phyloP scores from a whole-genome alignment of 1,140 invertebrate genomes.

The Pseudomyrmex dendroicus region DNA sequence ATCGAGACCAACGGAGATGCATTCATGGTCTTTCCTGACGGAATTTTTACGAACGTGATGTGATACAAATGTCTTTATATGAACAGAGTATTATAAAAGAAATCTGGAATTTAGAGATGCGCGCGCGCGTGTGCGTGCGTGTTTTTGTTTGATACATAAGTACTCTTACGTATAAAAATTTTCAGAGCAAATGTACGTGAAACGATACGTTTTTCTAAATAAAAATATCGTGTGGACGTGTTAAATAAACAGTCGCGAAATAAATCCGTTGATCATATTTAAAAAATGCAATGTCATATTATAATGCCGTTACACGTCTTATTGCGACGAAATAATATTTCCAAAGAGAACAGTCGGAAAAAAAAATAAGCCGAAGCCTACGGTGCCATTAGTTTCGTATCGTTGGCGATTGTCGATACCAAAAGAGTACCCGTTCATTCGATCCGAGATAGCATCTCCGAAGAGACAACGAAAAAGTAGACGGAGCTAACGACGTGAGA shows the following conservation, averaged over 20 bases:
- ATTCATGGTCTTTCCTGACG: slow-evolving; percentile 30
- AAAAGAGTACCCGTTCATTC: slow-evolving; percentile 51
- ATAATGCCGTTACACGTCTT: slow-evolving; percentile 4
- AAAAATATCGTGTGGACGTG: background rate
- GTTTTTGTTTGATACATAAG: background rate
- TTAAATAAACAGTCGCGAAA: background rate
- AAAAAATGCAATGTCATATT: background rate
- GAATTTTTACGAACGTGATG: background rate
- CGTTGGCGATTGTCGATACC: slow-evolving; percentile 70
- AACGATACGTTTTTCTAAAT: background rate
- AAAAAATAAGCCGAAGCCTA: slow-evolving; percentile 69
- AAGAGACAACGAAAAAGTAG: slow-evolving; percentile 56
- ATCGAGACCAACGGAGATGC: slow-evolving; percentile 53
- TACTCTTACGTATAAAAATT: background rate
- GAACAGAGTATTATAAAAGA: background rate
- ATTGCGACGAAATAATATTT: slow-evolving; percentile 12
- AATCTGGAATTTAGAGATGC: background rate
- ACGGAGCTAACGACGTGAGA: slow-evolving; percentile 23
- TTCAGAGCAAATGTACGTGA: background rate
- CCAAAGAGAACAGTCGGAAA: slow-evolving; percentile 1
- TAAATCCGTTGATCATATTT: background rate
- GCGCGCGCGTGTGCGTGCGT: too few relatives aligned
- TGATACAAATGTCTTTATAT: background rate
- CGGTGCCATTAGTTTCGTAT: slow-evolving; percentile 71
- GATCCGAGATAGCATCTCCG: slow-evolving; percentile 56